Evolutionary conservation across 2,888 invertebrate species (phyloP), one percentile per base, ranked within the genome.

Genomic region (Leptura quadrifasciata): DNA sequence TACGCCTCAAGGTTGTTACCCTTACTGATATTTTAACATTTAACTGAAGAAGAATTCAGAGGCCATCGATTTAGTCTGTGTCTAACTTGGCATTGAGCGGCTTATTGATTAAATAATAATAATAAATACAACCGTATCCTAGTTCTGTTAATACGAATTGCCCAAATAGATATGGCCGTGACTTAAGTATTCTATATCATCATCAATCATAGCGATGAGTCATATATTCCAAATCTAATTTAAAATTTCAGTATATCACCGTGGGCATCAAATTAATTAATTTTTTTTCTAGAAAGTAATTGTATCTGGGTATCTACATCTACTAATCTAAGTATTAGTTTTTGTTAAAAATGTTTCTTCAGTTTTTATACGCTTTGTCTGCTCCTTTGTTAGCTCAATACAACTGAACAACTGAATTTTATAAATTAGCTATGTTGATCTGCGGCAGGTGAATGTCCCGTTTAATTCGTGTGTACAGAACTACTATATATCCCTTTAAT

Each of bases 221-320:
- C 55, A 54, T n/a, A 17, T 39, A 31, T 24, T 54, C 52, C 20
- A 61, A 74, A 74, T 74, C 69, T 74, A 74, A 74, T 74, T 69
- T 69, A 63, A 69, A 74, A 57, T 74, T 74, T 61, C 54, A 55
- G 24, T 57, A 69, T 52, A 55, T 20, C 31, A 52, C 39, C 17
- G 31, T 39, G 10, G 70, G n/a, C 39, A 61, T 27, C 52, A 27
- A 35, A 61, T 71, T 61, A 71, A 61, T 71, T 71, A 61, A 58
- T 60, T 52, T 21, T 21, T n/a, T 47, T 20, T 69, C 47, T 31
- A 35, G 39, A 65, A 21, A 21, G 55, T 24, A 6, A 69, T 61
- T 71, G 61, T 21, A 15, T 17, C 61, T 52, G 52, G n/a, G n/a
- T n/a, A n/a, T n/a, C n/a, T 61, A 1, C 9, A 31, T 27, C 31